These are phyloP conservation scores for Eudasyphora cyanicolor DNA, from an alignment of 2,888 invertebrate species.

Conservation along the genomic window DNA sequence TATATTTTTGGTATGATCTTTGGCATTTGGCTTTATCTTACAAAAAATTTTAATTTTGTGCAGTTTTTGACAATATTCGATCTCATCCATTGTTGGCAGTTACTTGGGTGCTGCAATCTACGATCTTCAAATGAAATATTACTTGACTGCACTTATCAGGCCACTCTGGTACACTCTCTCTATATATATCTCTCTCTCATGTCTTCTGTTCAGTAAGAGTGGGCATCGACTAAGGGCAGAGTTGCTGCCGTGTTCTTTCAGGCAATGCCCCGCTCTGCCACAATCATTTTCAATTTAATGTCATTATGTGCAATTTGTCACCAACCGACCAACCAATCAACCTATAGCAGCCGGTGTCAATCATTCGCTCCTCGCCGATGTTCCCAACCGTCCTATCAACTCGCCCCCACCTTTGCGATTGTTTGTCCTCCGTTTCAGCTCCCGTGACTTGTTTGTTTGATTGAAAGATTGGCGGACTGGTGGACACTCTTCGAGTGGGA, in stretches of 20 bases:
- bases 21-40: too few relatives aligned
- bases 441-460: slow-evolving; percentile 6
- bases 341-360: slow-evolving; percentile 45
- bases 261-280: slow-evolving; percentile 54
- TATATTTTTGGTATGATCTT: too few relatives aligned
- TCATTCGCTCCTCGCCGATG: slow-evolving; percentile 40
- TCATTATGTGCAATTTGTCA: slow-evolving; percentile 79
- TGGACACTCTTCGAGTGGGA: neutral
- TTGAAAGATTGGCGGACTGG: neutral
- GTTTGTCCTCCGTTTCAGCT: slow-evolving; percentile 43
- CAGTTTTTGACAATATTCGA: too few relatives aligned
- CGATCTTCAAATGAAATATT: too few relatives aligned
- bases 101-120: neutral
- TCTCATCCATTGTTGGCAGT: neutral
- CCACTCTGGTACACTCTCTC: neutral
- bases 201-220: neutral
- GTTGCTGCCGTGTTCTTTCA: neutral
- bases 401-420: slow-evolving; percentile 40
- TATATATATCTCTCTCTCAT: neutral
- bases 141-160: neutral
- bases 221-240: neutral
- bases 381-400: slow-evolving; percentile 15
- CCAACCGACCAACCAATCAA: too few relatives aligned
- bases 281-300: slow-evolving; percentile 78
- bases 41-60: too few relatives aligned